Base-by-base conservation (phyloP, 2,113 vertebrate species). In the Macquaria ambigua region DNA sequence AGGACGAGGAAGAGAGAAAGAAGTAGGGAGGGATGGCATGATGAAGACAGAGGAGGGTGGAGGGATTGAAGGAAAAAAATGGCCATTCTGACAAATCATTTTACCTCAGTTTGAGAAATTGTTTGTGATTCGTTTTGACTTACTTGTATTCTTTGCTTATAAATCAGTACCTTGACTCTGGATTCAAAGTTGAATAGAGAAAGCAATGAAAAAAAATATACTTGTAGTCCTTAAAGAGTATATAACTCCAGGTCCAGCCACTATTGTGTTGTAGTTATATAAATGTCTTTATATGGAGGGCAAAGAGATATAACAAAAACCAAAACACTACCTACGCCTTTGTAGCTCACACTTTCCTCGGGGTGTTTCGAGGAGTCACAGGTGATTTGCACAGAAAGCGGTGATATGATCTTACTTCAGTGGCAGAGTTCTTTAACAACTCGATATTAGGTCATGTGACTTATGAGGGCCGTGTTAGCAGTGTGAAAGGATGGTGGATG, bases 201-300 rank as follows among this genome's bases (percentile, higher is more conserved):
- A 80, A 28, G 62, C 37, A 37, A 62, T 34, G 1, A 59, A 66
- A 74, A 52, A 63, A 61, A 56, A 66, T 39, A 71, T 69, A 63
- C 23, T 16, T 53, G 12, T 63, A n/a, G 70, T 62, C 16, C 11
- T 74, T 9, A 39, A 71, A 87, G 72, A 79, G 48, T 12, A 16
- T 39, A 72, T 82, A 67, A 77, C 72, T 82, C 74, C 77, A 67
- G n/a, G 6, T 41, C 18, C 2, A 31, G 34, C 66, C 59, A 37
- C 31, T 21, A 8, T 39, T 59, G 37, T 70, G 52, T 10, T 66
- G 59, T 56, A 50, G 61, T 79, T 79, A 16, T 31, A 63, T 76
- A 73, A 79, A 23, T 37, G 18, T 64, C 48, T 83, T 83, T n/a
- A 72, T 68, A 61, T 64, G 41, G n/a, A 79, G 72, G 63, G 48